These are phyloP conservation scores for Hozukius guyotensis DNA, from an alignment of 2,797 vertebrate genomes.

Conservation along the genomic window DNA sequence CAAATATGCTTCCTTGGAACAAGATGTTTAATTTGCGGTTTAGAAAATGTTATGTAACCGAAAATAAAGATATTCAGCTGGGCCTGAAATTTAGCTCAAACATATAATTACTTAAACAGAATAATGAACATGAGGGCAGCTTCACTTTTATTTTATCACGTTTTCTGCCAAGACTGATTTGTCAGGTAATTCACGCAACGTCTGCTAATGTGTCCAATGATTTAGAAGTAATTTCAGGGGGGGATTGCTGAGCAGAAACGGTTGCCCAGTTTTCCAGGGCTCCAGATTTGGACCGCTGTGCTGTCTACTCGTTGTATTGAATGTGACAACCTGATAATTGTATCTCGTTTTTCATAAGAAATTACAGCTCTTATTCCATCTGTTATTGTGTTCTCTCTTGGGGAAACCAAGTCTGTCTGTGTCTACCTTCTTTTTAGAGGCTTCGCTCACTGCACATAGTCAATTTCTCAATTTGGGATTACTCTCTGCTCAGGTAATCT, in stretches of 20 bases:
- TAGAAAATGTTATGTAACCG: background rate
- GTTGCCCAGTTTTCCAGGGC: background rate
- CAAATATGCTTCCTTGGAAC: background rate
- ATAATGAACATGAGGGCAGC: background rate
- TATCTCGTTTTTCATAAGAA: background rate
- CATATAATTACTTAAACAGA: background rate
- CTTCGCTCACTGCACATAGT: background rate
- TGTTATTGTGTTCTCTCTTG: background rate
- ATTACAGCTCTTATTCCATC: background rate
- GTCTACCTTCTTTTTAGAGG: background rate
- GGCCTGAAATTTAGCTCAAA: background rate
- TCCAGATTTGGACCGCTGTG: background rate
- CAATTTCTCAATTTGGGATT: conserved; percentile 36
- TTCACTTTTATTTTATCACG: background rate
- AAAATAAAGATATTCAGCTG: background rate
- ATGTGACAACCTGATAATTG: background rate
- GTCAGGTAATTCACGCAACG: background rate
- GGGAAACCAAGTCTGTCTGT: background rate
- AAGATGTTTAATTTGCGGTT: background rate
- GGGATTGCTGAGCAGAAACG: background rate
- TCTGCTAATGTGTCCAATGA: background rate
- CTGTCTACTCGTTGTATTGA: background rate
- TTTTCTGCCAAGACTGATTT: background rate
- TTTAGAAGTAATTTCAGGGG: background rate
- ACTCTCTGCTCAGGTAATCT: conserved; percentile 39